Base-by-base conservation (phyloP, 2,888 invertebrate species). In the Synanthedon tipuliformis region DNA sequence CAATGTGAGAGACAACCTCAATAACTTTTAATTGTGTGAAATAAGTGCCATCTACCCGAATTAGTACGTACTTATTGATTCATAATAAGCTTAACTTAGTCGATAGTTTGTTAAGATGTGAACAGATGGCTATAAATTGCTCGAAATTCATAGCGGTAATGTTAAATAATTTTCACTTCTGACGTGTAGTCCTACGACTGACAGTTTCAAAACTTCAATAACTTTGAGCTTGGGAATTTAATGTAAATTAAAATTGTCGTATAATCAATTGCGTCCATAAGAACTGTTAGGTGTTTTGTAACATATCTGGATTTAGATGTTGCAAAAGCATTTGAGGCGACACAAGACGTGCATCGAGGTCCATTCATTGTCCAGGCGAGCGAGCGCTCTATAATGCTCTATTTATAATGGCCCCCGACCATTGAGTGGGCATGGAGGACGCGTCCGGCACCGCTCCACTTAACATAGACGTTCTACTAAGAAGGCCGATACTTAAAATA, bases 391-490 rank as follows among this genome's bases (percentile, higher is more conserved):
- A 57, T 56, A 54, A 54, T 61, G 57, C 16, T 59, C 71, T 71
- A 73, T 71, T 68, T 67, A 71, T 69, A 72, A 65, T 65, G 68
- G 69, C 61, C 65, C 65, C 68, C 71, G 71, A 66, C 70, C 76
- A 78, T 76, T 78, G 71, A 81, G 65, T 78, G 75, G 79, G 68
- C 73, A 81, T 73, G 66, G 78, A 77, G 81, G 76, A 73, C 81
- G 66, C 56, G 54, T 57, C 59, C 64, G 65, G 69, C 62, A 63
- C 61, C 81, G 82, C 76, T 81, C 77, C 79, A 82, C 75, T 82
- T 71, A 73, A 75, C 79, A 79, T 64, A 69, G 45, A 45, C 45
- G 13, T 45, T n/a, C 45, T 15, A 45, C 45, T 45, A 45, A 45
- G 45, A 45, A 13, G 45, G 13, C 4, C 45, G 45, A 45, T 45